phyloP scores from a whole-genome alignment of 2,888 invertebrate species.

The Drosophila rellima region DNA sequence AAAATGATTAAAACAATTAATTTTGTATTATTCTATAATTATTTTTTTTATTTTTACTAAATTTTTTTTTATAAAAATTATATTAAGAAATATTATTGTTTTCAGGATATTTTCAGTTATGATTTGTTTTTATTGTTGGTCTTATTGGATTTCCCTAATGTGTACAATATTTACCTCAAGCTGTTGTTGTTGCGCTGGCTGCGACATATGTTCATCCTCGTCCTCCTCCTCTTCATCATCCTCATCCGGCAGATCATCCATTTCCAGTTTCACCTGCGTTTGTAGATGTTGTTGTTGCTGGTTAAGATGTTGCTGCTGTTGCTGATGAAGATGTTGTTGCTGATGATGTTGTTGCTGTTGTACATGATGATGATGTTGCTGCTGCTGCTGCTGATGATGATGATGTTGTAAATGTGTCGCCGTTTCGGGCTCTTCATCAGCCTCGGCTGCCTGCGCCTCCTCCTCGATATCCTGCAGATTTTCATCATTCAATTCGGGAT shows the following conservation, averaged over 20 bases:
- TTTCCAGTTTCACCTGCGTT: constrained; percentile 77
- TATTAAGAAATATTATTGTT: no score
- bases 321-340: constrained; percentile 37
- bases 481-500: constrained; percentile 83
- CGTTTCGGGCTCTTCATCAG: constrained; percentile 77
- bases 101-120: not conserved
- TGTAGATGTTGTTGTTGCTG: constrained; percentile 45
- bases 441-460: constrained; percentile 82
- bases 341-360: constrained; percentile 37
- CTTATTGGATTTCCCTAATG: not conserved
- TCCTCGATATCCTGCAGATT: constrained; percentile 84
- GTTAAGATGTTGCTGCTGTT: constrained; percentile 30
- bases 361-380: constrained; percentile 31
- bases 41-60: no score
- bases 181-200: constrained; percentile 32
- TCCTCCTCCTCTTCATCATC: constrained; percentile 66
- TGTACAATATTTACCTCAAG: constrained; percentile 39
- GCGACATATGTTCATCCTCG: constrained; percentile 51
- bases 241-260: constrained; percentile 70
- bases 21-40: no score
- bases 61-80: no score
- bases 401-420: constrained; percentile 54
- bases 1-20: no score
- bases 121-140: not conserved
- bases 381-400: constrained; percentile 34